phyloP scores from a whole-genome alignment of 2,888 invertebrate species.

The Drosophila sordidula region DNA sequence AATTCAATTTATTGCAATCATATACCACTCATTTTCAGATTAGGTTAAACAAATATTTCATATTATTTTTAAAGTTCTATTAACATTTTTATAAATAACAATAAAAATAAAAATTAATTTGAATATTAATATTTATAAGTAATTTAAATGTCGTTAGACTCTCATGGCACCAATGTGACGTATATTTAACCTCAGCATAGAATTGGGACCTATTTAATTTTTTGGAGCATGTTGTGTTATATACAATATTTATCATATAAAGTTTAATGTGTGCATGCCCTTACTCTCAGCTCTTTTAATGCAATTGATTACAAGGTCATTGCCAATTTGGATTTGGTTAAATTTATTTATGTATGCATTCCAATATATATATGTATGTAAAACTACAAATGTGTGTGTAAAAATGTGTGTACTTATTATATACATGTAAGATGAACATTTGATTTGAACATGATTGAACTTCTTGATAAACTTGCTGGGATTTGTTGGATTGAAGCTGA shows the following conservation, averaged over 20 bases:
- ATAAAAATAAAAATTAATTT: too few species aligned
- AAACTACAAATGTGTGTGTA: not conserved
- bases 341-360: slow-evolving; percentile 1
- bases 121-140: too few species aligned
- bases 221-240: too few species aligned
- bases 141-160: too few species aligned
- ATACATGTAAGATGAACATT: not conserved
- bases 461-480: not conserved
- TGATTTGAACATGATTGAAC: not conserved
- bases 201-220: too few species aligned
- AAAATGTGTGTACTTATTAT: not conserved
- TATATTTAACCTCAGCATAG: too few species aligned
- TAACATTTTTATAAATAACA: too few species aligned
- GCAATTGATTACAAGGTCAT: slow-evolving; percentile 53
- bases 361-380: not conserved
- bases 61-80: too few species aligned
- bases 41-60: not conserved
- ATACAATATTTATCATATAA: too few species aligned
- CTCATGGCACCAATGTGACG: too few species aligned
- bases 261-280: not conserved
- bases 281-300: slow-evolving; percentile 15
- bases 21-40: too few species aligned
- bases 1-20: too few species aligned
- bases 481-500: slow-evolving; percentile 6
- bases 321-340: slow-evolving; percentile 31